These are phyloP conservation scores for Seladonia tumulorum DNA, from an alignment of 2,888 invertebrate genomes.

Conservation along the genomic window DNA sequence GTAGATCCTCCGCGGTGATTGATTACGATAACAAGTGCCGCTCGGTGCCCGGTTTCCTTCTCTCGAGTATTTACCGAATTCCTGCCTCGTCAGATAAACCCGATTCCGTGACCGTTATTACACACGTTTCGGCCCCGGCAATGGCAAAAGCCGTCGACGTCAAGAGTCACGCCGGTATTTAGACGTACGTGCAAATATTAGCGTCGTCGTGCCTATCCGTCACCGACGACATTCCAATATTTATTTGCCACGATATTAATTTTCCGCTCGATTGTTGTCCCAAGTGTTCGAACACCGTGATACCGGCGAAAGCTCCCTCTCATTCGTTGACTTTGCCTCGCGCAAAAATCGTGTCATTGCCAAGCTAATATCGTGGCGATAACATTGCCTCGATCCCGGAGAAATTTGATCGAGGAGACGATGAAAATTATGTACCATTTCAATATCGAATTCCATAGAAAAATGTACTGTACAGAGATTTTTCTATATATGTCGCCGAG, in stretches of 20 bases:
- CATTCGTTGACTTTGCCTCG: neutral
- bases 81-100: neutral
- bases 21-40: neutral
- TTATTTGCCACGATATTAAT: conserved; percentile 48
- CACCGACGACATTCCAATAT: conserved; percentile 42
- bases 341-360: neutral
- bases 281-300: conserved; percentile 45
- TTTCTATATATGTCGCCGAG: too few relatives aligned
- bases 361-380: neutral
- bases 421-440: neutral
- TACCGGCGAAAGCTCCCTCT: conserved; percentile 26
- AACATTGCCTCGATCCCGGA: neutral
- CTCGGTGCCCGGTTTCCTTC: neutral
- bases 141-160: neutral
- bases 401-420: neutral
- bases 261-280: conserved; percentile 55
- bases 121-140: neutral
- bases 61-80: neutral
- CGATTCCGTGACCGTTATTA: neutral
- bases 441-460: neutral
- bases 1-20: neutral
- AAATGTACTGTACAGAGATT: neutral
- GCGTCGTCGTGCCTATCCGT: neutral
- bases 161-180: neutral
- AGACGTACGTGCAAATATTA: neutral